Conservation (phyloP, 2,797 vertebrate genomes). For the Spinus pinus region DNA sequence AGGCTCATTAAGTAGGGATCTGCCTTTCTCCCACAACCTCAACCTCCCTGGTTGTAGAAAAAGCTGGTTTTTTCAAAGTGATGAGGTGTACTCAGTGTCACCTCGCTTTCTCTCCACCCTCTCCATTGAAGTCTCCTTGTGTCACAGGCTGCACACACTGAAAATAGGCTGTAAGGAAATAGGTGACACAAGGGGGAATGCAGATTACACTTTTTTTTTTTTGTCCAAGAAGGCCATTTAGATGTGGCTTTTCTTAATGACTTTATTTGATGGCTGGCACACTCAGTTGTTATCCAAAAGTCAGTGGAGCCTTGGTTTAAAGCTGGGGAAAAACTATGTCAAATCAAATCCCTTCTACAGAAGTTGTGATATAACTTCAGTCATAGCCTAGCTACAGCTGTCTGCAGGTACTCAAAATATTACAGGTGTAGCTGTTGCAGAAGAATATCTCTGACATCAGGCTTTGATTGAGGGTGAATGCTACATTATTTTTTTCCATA, state of each 20-base stretch:
- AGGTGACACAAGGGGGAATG: neutral
- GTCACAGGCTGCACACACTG: accelerated
- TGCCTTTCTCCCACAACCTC: accelerated
- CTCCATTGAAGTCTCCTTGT: neutral
- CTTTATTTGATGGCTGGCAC: neutral
- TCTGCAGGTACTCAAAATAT: neutral
- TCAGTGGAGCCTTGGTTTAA: neutral
- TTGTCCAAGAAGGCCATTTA: neutral
- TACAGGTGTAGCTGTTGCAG: neutral
- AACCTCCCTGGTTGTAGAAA: neutral
- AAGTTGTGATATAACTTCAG: neutral
- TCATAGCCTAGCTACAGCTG: neutral
- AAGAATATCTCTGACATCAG: neutral
- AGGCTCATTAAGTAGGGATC: neutral
- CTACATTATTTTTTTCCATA: neutral
- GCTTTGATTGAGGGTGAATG: neutral
- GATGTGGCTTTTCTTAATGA: neutral
- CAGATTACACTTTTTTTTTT: neutral
- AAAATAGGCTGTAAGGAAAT: neutral
- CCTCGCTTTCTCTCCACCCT: neutral
- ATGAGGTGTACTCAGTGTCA: neutral
- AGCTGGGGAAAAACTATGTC: neutral
- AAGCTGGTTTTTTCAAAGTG: neutral
- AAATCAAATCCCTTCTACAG: neutral
- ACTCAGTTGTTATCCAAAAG: neutral